Evolutionary conservation across 1,140 invertebrate species (phyloP).

Genomic region (Coenobita brevimanus): DNA sequence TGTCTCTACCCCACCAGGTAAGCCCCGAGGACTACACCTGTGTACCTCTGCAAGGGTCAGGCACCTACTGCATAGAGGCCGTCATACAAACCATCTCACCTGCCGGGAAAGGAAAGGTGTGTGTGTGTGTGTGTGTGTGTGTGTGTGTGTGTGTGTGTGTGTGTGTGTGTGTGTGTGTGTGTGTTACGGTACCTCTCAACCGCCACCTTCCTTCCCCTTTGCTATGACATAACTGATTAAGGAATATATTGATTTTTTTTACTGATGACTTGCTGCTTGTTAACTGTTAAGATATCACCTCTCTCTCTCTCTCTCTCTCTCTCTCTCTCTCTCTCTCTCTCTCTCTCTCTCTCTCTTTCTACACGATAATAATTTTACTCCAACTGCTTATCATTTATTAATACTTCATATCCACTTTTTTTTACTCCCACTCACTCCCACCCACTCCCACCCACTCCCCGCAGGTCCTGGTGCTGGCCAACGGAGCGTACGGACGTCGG

Average conservation of each 20-base stretch:
- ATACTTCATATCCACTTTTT: not conserved
- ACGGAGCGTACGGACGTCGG: conserved; percentile 76
- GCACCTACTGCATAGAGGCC: conserved; percentile 76
- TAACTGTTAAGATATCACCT: not conserved
- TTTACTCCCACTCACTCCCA: not conserved
- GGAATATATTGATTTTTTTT: too few relatives aligned
- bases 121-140: not conserved
- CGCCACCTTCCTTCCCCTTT: too few relatives aligned
- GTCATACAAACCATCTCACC: conserved; percentile 74
- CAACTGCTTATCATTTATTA: not conserved
- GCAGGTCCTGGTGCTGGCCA: conserved; percentile 75
- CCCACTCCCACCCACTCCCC: conserved; percentile 31
- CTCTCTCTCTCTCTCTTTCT: not conserved
- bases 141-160: too few relatives aligned
- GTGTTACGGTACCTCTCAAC: too few relatives aligned
- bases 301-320: not conserved
- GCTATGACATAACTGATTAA: too few relatives aligned
- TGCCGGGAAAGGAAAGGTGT: conserved; percentile 71
- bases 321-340: not conserved
- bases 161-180: too few relatives aligned
- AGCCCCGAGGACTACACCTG: conserved; percentile 72
- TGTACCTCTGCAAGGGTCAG: conserved; percentile 76
- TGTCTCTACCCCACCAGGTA: too few relatives aligned
- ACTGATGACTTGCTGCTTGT: too few relatives aligned
- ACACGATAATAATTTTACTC: not conserved